Base-by-base conservation (phyloP, 2,888 invertebrate genomes). In the Synanthedon vespiformis region DNA sequence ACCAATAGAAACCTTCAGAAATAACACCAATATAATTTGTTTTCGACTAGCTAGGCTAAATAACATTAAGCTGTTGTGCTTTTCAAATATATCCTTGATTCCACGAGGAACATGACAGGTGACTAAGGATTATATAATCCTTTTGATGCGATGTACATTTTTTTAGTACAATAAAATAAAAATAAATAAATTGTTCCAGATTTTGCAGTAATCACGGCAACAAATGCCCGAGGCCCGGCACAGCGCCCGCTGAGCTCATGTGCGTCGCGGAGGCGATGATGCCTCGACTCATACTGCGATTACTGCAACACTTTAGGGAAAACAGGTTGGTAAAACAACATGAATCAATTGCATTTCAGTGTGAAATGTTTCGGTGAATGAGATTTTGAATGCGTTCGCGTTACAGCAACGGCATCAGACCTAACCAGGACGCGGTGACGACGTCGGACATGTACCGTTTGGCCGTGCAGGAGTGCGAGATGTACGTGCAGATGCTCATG, bases 141-240 rank as follows among this genome's bases (percentile, higher is more conserved):
- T n/a, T n/a, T n/a, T n/a, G n/a, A n/a, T n/a, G n/a, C n/a, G n/a
- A n/a, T n/a, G n/a, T n/a, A n/a, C n/a, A n/a, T n/a, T n/a, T 27
- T 27, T 1, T 27, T 27, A 27, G 27, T 27, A 27, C 1, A 34
- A 34, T 34, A 8, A 34, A 34, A 27, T 27, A 3, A 3, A 27
- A 27, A 8, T 2, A 5, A 44, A 2, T 6, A 16, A 50, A 16
- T 49, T 55, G 49, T 77, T 86, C 1, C 77, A 94, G 95, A 55
- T 98, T 98, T 84, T 98, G 98, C 87, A 93, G 94, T 67, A 93
- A 94, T 65, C 98, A 98, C 80, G 97, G 97, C 56, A 95, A 96
- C 61, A 94, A 95, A 72, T 94, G 95, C 67, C 91, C 93, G n/a
- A 90, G 91, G 5, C 92, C 92, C 61, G 90, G 91, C 54, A 89